phyloP scores from a whole-genome alignment of 2,113 vertebrate species.

The Probosciger aterrimus region DNA sequence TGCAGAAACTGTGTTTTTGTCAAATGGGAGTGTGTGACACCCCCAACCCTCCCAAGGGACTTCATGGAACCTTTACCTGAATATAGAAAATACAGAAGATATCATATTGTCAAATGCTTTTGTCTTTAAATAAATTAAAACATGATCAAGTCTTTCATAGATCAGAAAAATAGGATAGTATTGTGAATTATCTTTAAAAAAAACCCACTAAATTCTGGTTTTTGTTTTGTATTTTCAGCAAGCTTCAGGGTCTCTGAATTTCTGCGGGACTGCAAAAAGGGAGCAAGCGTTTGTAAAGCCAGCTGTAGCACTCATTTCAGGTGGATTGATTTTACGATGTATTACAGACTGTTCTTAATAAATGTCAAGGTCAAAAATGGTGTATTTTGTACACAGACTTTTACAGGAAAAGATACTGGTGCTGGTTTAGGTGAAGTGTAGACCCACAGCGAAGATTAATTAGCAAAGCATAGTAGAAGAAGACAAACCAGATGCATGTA shows the following conservation, averaged over 20 bases:
- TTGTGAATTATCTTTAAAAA: not conserved
- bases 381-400: not conserved
- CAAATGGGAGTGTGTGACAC: not conserved
- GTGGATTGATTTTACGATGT: not conserved
- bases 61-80: not conserved
- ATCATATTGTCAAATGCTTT: not conserved
- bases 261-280: not conserved
- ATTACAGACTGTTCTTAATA: not conserved
- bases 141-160: not conserved
- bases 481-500: not conserved
- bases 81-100: not conserved
- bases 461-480: not conserved
- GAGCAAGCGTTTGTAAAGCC: not conserved
- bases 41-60: not conserved
- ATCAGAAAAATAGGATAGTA: not conserved
- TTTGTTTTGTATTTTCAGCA: constrained; percentile 72
- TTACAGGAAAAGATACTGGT: not conserved
- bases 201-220: not conserved
- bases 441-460: not conserved
- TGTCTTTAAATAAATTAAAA: not conserved
- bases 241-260: constrained; percentile 76
- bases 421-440: not conserved
- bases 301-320: not conserved
- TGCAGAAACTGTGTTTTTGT: not conserved
- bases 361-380: not conserved